These are phyloP conservation scores for Actenoides lindsayi DNA, from an alignment of 2,113 vertebrate genomes.

Conservation along the genomic window DNA sequence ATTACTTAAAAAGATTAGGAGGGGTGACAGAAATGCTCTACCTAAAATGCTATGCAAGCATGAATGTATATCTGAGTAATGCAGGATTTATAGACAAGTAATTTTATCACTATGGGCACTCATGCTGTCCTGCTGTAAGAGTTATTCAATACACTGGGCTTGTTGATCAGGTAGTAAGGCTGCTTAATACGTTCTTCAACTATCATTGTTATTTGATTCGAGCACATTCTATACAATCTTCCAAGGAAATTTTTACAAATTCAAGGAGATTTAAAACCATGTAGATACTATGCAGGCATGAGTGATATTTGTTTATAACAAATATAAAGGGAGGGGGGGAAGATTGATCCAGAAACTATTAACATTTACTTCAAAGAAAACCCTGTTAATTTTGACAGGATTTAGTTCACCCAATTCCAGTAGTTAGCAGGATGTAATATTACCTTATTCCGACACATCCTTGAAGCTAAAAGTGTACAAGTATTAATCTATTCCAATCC, in stretches of 20 bases:
- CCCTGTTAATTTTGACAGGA: neutral
- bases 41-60: neutral
- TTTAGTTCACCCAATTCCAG: neutral
- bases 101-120: neutral
- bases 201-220: neutral
- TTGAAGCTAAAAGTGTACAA: neutral
- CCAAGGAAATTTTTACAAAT: neutral
- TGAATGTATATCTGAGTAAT: neutral
- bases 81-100: neutral
- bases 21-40: neutral
- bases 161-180: neutral
- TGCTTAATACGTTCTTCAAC: neutral
- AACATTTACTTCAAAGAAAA: neutral
- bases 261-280: neutral
- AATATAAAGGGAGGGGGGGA: neutral
- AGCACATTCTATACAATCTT: neutral
- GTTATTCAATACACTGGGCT: rapidly evolving
- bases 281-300: neutral
- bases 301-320: neutral
- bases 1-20: neutral
- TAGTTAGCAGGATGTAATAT: neutral
- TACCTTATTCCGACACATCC: neutral
- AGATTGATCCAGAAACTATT: neutral
- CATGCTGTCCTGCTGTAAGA: rapidly evolving
- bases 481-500: neutral